Evolutionary conservation across 2,113 vertebrate genomes (phyloP), one percentile per base, ranked within the genome.

Genomic region (Zootoca vivipara): DNA sequence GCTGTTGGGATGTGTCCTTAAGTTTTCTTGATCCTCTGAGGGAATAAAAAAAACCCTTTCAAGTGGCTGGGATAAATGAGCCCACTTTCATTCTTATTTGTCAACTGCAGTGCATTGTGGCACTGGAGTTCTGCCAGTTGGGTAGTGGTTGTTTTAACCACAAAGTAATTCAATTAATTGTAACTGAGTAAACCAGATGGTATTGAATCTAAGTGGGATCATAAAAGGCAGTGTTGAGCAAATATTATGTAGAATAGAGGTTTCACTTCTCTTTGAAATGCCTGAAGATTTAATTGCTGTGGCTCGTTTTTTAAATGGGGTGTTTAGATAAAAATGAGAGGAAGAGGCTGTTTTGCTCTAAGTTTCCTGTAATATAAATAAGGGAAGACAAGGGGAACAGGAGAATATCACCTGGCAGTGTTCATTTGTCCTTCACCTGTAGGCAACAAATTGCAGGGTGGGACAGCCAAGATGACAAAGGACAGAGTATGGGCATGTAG

Each of bases 121-220:
- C 83, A 74, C 38, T 74, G 83, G 52, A 85, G 24, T 85, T 74
- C 74, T 74, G 22, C 83, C 56, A 85, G 70, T 46, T 52, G 40
- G 30, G 35, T 24, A 58, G 58, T 85, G 26, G 10, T 70, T 70
- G 58, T 9, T 30, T 70, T 30, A 70, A 75, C 70, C 70, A 85
- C 69, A 85, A 74, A 85, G 46, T 58, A 85, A 73, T 58, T 85
- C n/a, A 75, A 75, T 74, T 62, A 85, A 74, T 74, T 38, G 62
- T 26, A 74, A 83, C 30, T 40, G n/a, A 74, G 67, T 52, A 85
- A 74, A 74, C 70, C 70, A 74, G 70, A 62, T 85, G 83, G 52
- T 74, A 75, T 2, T 74, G 70, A 75, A 62, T 75, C 35, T 85
- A 74, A 85, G 70, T 15, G n/a, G 65, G 65, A 72, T n/a, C 33